Conservation (phyloP, 2,113 vertebrate species). For the Desmodus rotundus region DNA sequence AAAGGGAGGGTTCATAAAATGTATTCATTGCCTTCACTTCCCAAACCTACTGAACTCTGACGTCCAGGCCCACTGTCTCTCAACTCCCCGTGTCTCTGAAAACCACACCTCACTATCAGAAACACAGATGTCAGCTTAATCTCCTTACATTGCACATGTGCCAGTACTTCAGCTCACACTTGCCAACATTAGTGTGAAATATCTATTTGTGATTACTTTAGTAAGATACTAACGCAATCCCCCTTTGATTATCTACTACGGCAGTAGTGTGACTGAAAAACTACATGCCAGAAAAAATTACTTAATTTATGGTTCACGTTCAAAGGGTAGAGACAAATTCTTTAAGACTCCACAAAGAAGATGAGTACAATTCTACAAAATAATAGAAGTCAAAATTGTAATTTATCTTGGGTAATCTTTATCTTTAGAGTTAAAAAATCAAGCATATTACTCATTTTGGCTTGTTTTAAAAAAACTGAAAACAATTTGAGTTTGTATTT, state of each 20-base stretch:
- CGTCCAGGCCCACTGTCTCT: background rate
- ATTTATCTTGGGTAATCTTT: background rate
- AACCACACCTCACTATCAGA: constrained; percentile 56
- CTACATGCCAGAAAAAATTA: constrained; percentile 12
- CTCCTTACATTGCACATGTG: constrained; percentile 48
- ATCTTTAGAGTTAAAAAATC: background rate
- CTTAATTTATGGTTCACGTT: background rate
- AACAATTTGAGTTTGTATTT: background rate
- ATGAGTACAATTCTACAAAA: background rate
- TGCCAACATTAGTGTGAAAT: constrained; percentile 59
- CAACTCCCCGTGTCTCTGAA: constrained; percentile 1
- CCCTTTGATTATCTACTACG: constrained; percentile 21
- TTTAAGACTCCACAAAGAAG: background rate
- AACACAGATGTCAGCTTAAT: constrained; percentile 47
- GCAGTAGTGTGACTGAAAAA: constrained; percentile 40
- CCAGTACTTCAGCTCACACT: constrained; percentile 66
- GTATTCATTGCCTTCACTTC: background rate
- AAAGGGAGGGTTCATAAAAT: background rate
- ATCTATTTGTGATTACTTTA: constrained; percentile 54
- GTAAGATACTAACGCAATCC: constrained; percentile 25
- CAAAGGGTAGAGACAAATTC: background rate
- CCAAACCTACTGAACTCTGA: background rate
- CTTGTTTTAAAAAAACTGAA: background rate
- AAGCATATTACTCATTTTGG: background rate
- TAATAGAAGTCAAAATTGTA: background rate